Percentiles rank a stretch among this genome's conserved stretches.
phyloP scores from a whole-genome alignment of 2,113 vertebrate species.

The Panthera leo region DNA sequence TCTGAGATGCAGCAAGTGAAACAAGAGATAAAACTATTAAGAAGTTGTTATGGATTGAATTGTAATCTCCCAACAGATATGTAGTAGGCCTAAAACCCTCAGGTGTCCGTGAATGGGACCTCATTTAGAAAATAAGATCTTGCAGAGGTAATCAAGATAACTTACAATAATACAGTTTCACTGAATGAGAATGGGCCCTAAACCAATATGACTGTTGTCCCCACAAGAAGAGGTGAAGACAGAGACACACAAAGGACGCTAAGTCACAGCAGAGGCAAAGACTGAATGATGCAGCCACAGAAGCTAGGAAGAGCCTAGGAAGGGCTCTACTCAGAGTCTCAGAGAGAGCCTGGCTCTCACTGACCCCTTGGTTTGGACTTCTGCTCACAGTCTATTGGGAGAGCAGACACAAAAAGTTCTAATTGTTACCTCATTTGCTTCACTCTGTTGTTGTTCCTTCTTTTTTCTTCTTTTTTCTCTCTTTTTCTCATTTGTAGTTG shows the following conservation, averaged over 20 bases:
- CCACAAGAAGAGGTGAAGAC: background rate
- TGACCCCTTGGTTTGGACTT: background rate
- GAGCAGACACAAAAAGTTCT: background rate
- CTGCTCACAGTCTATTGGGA: background rate
- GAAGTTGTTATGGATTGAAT: background rate
- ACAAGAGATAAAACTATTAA: background rate
- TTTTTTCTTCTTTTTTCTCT: slow-evolving; percentile 94
- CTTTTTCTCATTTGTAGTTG: slow-evolving; percentile 86
- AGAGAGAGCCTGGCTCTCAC: background rate
- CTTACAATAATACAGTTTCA: background rate
- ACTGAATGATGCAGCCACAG: background rate
- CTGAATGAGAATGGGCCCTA: background rate
- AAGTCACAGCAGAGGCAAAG: background rate
- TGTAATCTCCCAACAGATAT: background rate
- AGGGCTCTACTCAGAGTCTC: background rate
- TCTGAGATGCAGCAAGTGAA: background rate
- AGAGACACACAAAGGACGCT: background rate
- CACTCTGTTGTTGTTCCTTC: slow-evolving; percentile 94
- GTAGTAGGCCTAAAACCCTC: background rate
- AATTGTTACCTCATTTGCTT: slow-evolving; percentile 91
- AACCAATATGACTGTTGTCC: background rate
- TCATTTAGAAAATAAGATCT: slow-evolving; percentile 36
- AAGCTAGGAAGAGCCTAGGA: background rate
- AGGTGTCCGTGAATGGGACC: background rate
- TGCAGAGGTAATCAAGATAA: background rate